Evolutionary conservation across 2,797 vertebrate species (phyloP).

Genomic region (Calcarius lapponicus): DNA sequence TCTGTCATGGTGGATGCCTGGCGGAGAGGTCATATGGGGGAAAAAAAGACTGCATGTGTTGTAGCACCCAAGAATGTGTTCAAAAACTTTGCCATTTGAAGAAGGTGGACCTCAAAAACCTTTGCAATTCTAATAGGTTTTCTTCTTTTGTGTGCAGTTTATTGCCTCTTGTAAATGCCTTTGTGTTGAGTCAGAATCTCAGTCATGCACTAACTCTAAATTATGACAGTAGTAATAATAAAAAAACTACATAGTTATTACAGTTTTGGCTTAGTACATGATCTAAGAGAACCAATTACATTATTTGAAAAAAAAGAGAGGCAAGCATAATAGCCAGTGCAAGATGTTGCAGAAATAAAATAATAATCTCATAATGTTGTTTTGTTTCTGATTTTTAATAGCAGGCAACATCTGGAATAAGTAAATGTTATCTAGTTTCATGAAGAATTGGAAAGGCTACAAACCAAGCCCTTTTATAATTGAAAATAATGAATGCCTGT

Average conservation of each 20-base stretch:
- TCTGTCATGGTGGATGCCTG: neutral
- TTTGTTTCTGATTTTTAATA: conserved; percentile 37
- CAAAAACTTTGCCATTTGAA: neutral
- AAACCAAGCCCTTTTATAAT: conserved; percentile 29
- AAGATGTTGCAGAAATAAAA: conserved; percentile 2
- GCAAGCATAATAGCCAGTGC: neutral
- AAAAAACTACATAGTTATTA: neutral
- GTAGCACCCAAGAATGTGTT: neutral
- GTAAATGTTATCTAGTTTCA: conserved; percentile 57
- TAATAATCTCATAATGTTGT: conserved; percentile 14
- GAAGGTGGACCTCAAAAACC: neutral
- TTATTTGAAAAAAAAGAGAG: neutral
- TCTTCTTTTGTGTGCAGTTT: neutral
- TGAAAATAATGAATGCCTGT: conserved; percentile 57
- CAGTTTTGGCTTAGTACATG: neutral
- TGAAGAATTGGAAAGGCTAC: conserved; percentile 45
- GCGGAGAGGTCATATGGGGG: neutral
- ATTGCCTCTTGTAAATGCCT: neutral
- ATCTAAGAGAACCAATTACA: neutral
- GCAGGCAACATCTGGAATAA: conserved; percentile 71
- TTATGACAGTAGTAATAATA: neutral
- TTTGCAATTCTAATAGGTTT: neutral
- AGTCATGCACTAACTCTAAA: neutral
- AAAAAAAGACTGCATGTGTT: neutral
- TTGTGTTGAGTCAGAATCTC: neutral